These are phyloP conservation scores for Lithophane socia DNA, from an alignment of 2,888 invertebrate genomes.

Conservation along the genomic window DNA sequence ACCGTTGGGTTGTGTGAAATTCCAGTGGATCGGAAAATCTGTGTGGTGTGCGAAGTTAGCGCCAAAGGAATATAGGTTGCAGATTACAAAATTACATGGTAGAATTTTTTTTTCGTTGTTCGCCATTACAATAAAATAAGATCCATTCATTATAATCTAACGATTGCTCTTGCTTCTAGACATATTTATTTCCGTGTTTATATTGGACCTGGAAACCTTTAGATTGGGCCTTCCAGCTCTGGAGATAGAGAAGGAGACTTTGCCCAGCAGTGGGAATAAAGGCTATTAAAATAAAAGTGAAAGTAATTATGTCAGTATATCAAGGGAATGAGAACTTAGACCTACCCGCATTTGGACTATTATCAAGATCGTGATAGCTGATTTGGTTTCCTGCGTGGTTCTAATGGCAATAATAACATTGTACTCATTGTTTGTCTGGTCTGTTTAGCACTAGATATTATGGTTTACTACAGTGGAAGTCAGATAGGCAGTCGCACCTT, in stretches of 20 bases:
- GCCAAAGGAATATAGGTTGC: not conserved
- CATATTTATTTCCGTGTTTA: not conserved
- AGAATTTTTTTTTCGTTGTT: not conserved
- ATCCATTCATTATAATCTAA: not conserved
- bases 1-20: not conserved
- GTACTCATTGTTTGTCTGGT: not conserved
- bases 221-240: not conserved
- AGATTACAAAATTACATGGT: not conserved
- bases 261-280: not conserved
- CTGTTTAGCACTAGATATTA: not conserved
- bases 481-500: too few relatives aligned
- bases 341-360: not conserved
- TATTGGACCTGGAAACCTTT: not conserved
- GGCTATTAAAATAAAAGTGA: not conserved
- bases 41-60: not conserved
- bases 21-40: not conserved
- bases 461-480: too few relatives aligned
- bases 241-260: not conserved
- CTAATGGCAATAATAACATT: not conserved
- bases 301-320: not conserved
- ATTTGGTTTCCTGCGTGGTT: not conserved
- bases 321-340: not conserved
- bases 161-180: not conserved
- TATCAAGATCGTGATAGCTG: not conserved
- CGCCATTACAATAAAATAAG: not conserved